Evolutionary conservation across 2,113 vertebrate genomes (phyloP).

Genomic region (Proterorhinus semilunaris): DNA sequence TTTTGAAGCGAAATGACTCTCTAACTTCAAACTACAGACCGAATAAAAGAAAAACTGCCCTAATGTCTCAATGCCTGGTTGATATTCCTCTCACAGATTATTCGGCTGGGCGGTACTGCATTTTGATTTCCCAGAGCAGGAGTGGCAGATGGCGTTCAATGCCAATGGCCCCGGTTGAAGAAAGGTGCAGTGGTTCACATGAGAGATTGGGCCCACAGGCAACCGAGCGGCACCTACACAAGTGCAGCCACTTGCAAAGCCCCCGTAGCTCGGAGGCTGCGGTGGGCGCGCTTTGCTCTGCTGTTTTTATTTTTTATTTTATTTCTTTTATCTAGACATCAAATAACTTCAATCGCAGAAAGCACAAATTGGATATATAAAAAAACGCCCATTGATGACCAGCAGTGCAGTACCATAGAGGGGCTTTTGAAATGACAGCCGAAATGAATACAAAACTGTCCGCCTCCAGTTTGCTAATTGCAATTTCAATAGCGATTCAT

Average conservation of each 20-base stretch:
- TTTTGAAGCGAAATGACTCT: too few species aligned
- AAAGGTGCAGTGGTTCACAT: neutral
- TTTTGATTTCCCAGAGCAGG: conserved; percentile 3
- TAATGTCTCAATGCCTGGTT: conserved; percentile 4
- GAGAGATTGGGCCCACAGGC: conserved; percentile 5
- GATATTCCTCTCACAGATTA: conserved; percentile 9
- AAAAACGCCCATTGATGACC: neutral
- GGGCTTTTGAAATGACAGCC: neutral
- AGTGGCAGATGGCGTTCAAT: conserved; percentile 15
- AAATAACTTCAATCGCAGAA: neutral
- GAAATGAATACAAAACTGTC: too few species aligned
- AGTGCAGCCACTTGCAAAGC: conserved; percentile 4
- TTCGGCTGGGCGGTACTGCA: neutral
- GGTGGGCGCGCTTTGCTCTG: neutral
- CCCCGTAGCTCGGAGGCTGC: neutral
- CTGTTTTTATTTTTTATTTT: neutral
- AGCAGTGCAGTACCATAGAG: neutral
- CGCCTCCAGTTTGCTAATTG: too few species aligned
- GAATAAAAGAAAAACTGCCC: neutral
- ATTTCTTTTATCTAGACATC: conserved; percentile 6
- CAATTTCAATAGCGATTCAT: too few species aligned
- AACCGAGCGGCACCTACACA: conserved; percentile 1
- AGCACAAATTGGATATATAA: conserved; percentile 5
- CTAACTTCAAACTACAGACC: neutral
- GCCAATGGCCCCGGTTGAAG: conserved; percentile 18